These are phyloP conservation scores for Rhabdophis nuchalis DNA, from an alignment of 2,797 vertebrate genomes.

Conservation along the genomic window DNA sequence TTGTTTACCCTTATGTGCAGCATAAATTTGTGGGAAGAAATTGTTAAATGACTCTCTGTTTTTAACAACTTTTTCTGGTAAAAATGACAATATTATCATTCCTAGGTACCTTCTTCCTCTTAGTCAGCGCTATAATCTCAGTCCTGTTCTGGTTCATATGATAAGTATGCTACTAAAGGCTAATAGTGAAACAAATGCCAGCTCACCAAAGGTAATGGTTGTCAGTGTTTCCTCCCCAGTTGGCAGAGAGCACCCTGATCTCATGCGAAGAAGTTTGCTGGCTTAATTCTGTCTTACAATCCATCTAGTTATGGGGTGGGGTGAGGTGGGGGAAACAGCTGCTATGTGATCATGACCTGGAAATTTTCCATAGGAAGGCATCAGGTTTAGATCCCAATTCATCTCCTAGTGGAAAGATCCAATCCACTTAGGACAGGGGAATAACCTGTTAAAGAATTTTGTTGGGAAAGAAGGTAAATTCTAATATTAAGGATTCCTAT, in stretches of 20 bases:
- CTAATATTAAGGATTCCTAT: conserved; percentile 48
- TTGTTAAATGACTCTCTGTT: background rate
- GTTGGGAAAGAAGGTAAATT: conserved; percentile 43
- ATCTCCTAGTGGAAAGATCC: conserved; percentile 57
- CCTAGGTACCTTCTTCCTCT: conserved; percentile 27
- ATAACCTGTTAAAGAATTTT: conserved; percentile 52
- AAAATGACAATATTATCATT: background rate
- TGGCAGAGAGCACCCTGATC: conserved; percentile 69
- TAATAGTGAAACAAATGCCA: conserved; percentile 56
- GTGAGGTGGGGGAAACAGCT: conserved; percentile 77
- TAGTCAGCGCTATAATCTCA: conserved; percentile 46
- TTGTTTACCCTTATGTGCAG: background rate
- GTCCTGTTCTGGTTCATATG: conserved; percentile 33
- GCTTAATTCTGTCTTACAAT: conserved; percentile 70
- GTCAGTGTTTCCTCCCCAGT: conserved; percentile 62
- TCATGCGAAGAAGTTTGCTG: conserved; percentile 74
- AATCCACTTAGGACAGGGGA: conserved; percentile 56
- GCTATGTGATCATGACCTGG: conserved; percentile 70
- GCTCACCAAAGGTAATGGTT: conserved; percentile 58
- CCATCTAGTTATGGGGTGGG: conserved; percentile 69
- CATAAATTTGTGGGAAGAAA: background rate
- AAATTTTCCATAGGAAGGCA: conserved; percentile 66
- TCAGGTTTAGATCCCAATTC: conserved; percentile 70
- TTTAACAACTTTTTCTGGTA: conserved; percentile 13
- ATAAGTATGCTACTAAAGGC: conserved; percentile 42